A percentile compares a stretch with the other conserved stretches of the same genome.
phyloP scores from a whole-genome alignment of 2,113 vertebrate species.

The Mixornis gularis region DNA sequence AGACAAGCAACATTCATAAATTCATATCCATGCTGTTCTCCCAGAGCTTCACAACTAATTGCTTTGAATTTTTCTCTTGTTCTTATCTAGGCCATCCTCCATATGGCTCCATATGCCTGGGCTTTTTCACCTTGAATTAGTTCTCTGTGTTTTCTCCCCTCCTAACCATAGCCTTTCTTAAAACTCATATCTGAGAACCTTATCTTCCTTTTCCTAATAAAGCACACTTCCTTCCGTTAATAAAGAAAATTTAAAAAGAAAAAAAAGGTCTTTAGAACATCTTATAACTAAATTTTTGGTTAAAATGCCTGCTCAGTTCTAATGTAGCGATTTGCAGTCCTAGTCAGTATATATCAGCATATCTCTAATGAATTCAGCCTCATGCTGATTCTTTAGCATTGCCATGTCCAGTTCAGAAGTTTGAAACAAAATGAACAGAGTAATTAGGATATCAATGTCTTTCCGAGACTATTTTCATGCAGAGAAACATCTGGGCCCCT shows the following conservation, averaged over 20 bases:
- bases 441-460: neutral
- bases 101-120: neutral
- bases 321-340: neutral
- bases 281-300: neutral
- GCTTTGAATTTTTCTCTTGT: constrained; percentile 13
- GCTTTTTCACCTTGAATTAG: constrained; percentile 13
- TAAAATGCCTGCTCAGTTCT: neutral
- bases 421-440: neutral
- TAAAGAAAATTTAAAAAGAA: neutral
- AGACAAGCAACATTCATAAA: constrained; percentile 38
- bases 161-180: neutral
- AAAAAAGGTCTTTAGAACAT: neutral
- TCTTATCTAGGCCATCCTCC: constrained; percentile 2
- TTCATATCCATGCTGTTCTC: constrained; percentile 9
- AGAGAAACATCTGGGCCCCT: neutral
- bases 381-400: neutral
- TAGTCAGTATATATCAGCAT: neutral
- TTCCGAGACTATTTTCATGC: neutral
- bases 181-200: neutral
- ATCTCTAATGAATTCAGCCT: neutral
- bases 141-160: neutral
- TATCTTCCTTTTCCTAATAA: neutral
- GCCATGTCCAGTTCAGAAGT: neutral
- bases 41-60: constrained; percentile 27
- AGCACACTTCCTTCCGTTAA: neutral